phyloP scores from a whole-genome alignment of 2,888 invertebrate species.

The Drosophila yooni region DNA sequence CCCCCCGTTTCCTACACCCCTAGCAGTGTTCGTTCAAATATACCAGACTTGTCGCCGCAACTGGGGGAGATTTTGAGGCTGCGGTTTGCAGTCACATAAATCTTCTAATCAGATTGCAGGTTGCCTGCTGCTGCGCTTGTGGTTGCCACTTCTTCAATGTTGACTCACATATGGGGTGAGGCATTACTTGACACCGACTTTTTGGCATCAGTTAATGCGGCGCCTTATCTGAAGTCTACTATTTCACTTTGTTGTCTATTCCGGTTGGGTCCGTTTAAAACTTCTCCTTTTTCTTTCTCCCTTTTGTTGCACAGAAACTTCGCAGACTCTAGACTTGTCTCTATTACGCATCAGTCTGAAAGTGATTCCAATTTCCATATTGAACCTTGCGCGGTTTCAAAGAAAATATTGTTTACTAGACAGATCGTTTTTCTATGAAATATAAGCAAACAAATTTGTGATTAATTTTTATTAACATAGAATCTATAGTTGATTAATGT shows the following conservation, averaged over 20 bases:
- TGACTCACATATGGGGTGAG: slow-evolving; percentile 3
- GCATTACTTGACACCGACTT: background rate
- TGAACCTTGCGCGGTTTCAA: background rate
- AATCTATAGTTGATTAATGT: background rate
- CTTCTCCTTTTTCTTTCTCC: slow-evolving; percentile 2
- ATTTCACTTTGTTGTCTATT: slow-evolving; percentile 17
- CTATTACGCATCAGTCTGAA: background rate
- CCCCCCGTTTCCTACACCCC: background rate
- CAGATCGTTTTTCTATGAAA: background rate
- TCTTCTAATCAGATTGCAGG: slow-evolving; percentile 53
- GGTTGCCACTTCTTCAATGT: background rate
- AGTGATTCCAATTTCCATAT: background rate
- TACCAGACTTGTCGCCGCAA: slow-evolving; percentile 2
- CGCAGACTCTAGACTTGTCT: slow-evolving; percentile 4
- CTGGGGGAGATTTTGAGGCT: background rate
- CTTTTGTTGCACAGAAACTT: slow-evolving; percentile 5
- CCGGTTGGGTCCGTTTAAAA: background rate
- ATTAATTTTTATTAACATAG: background rate
- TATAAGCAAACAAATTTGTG: background rate
- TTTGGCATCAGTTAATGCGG: slow-evolving; percentile 48
- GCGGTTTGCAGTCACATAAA: slow-evolving; percentile 50
- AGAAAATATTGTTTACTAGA: background rate
- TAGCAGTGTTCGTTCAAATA: slow-evolving; percentile 8
- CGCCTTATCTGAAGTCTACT: slow-evolving; percentile 44
- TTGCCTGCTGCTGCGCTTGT: slow-evolving; percentile 10